phyloP scores from a whole-genome alignment of 2,113 vertebrate species.

The Myodes glareolus region DNA sequence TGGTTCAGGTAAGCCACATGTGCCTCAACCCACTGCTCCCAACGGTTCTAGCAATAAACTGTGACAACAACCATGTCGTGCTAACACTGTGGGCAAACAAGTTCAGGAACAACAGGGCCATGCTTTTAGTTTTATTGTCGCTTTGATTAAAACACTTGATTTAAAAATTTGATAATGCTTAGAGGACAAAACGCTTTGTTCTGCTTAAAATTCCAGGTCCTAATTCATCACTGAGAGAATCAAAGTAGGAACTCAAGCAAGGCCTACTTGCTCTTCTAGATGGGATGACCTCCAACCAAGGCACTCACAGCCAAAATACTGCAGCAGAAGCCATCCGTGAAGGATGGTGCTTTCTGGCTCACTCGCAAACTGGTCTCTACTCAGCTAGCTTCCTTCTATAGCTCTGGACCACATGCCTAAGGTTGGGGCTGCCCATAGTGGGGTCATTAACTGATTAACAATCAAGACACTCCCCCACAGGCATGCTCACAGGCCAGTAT shows the following conservation, averaged over 20 bases:
- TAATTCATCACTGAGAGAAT: background rate
- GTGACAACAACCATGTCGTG: background rate
- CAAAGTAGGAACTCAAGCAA: background rate
- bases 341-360: background rate
- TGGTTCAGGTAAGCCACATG: background rate
- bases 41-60: background rate
- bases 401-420: background rate
- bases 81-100: background rate
- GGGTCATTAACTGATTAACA: too few relatives aligned
- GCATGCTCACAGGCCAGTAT: background rate
- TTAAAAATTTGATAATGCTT: background rate
- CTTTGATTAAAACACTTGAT: background rate
- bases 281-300: background rate
- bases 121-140: background rate
- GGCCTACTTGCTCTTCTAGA: background rate
- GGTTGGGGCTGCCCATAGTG: too few relatives aligned
- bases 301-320: background rate
- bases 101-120: background rate
- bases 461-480: background rate
- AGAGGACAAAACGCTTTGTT: background rate
- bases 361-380: background rate
- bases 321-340: background rate
- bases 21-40: too few relatives aligned
- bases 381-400: background rate
- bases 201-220: background rate